phyloP scores from a whole-genome alignment of 2,888 invertebrate genomes.

The Caenorhabditis zanzibari region DNA sequence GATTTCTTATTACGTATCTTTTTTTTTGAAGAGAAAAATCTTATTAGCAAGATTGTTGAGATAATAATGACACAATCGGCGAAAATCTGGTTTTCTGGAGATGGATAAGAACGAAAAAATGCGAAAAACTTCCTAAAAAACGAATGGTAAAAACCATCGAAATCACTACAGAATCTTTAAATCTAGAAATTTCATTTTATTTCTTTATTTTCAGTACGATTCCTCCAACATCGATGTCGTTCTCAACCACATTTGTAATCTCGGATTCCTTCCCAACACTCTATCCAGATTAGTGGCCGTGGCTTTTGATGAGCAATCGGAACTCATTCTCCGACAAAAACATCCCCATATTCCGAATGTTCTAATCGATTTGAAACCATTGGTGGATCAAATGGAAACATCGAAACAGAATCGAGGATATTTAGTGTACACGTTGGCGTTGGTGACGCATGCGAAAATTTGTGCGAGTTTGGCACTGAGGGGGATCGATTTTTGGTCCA shows the following conservation, averaged over 20 bases:
- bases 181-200: no score
- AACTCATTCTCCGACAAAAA: not conserved
- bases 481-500: conserved; percentile 57
- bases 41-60: no score
- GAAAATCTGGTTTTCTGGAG: not conserved
- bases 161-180: not conserved
- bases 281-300: conserved; percentile 37
- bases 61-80: no score
- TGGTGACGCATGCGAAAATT: conserved; percentile 43
- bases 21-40: no score
- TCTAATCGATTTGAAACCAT: conserved; percentile 22
- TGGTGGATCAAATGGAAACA: conserved; percentile 2
- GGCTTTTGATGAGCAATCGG: conserved; percentile 30
- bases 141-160: not conserved
- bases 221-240: conserved; percentile 51
- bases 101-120: not conserved
- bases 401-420: conserved; percentile 35
- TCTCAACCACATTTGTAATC: conserved; percentile 47
- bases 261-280: conserved; percentile 47
- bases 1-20: no score
- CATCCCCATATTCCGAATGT: conserved; percentile 40
- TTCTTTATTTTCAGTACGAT: conserved; percentile 46
- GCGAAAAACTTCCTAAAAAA: not conserved
- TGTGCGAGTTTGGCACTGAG: conserved; percentile 39
- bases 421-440: conserved; percentile 32